Percentiles rank a stretch among this genome's conserved stretches.
Evolutionary conservation across 1,140 invertebrate species (phyloP).

Genomic region (Melanaphis sacchari): DNA sequence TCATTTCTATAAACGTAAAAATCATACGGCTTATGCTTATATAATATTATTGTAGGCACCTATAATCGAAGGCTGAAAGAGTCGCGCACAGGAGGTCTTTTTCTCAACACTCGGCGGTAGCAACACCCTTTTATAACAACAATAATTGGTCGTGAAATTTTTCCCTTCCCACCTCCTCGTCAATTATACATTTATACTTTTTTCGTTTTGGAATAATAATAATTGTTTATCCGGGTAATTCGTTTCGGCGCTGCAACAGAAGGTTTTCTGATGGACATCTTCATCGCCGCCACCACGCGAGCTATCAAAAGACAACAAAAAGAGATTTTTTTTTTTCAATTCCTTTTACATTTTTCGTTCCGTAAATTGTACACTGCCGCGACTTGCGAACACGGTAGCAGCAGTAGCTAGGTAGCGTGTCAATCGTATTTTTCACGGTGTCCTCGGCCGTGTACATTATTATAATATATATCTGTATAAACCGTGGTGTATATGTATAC

Average conservation of each 20-base stretch:
- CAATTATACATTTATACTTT: not conserved
- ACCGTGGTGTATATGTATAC: not conserved
- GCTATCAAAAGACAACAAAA: not conserved
- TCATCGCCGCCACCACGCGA: not conserved
- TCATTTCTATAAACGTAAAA: slow-evolving; percentile 15
- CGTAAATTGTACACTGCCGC: not conserved
- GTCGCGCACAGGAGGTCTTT: not conserved
- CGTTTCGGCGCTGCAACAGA: not conserved
- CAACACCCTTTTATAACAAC: not conserved
- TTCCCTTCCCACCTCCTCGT: not conserved
- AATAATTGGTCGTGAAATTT: slow-evolving; percentile 44
- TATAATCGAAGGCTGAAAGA: not conserved
- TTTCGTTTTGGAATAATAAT: not conserved
- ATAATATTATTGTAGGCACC: not conserved
- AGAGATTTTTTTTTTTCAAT: not conserved
- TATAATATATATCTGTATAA: not conserved
- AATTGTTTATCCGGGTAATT: slow-evolving; percentile 50
- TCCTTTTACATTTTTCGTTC: not conserved
- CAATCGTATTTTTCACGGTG: slow-evolving; percentile 24
- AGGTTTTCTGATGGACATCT: slow-evolving; percentile 8
- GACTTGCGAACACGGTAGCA: not conserved
- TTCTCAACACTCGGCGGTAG: not conserved
- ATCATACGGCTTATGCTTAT: not conserved
- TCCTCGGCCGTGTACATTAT: not conserved
- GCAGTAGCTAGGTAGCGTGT: slow-evolving; percentile 6